phyloP scores from a whole-genome alignment of 2,797 vertebrate genomes.

The Euthynnus affinis region DNA sequence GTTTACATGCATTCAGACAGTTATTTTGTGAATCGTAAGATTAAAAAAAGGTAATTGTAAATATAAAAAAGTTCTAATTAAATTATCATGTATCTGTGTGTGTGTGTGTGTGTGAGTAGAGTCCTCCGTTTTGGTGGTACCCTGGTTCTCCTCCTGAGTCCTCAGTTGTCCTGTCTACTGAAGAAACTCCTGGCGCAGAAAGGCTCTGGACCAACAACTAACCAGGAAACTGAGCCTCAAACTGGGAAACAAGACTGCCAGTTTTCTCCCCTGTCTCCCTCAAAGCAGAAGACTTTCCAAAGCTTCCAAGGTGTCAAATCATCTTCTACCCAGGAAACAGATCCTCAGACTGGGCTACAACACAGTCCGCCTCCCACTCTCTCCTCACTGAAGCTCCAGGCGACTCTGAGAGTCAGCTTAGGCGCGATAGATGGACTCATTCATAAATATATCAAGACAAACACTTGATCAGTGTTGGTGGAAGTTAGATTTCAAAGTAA shows the following conservation, averaged over 20 bases:
- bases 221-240: slow-evolving; percentile 38
- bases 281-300: slow-evolving; percentile 73
- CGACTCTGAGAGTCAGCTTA: slow-evolving; percentile 87
- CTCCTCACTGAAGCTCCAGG: slow-evolving; percentile 81
- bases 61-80: neutral
- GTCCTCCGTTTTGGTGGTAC: slow-evolving; percentile 88
- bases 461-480: slow-evolving; percentile 20
- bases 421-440: slow-evolving; percentile 92
- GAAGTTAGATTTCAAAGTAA: neutral
- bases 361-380: slow-evolving; percentile 7
- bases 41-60: no score
- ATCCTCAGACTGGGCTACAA: slow-evolving; percentile 16
- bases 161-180: slow-evolving; percentile 82
- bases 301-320: slow-evolving; percentile 7
- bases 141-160: slow-evolving; percentile 90
- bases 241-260: slow-evolving; percentile 21
- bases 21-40: no score
- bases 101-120: slow-evolving; percentile 80
- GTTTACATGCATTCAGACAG: no score
- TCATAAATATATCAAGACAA: slow-evolving; percentile 89
- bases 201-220: slow-evolving; percentile 17
- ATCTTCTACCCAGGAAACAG: slow-evolving; percentile 17
- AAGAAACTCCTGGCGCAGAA: slow-evolving; percentile 63
- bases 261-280: slow-evolving; percentile 42
- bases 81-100: slow-evolving; percentile 24